Conservation (phyloP, 2,113 vertebrate genomes). For the Proterorhinus semilunaris region DNA sequence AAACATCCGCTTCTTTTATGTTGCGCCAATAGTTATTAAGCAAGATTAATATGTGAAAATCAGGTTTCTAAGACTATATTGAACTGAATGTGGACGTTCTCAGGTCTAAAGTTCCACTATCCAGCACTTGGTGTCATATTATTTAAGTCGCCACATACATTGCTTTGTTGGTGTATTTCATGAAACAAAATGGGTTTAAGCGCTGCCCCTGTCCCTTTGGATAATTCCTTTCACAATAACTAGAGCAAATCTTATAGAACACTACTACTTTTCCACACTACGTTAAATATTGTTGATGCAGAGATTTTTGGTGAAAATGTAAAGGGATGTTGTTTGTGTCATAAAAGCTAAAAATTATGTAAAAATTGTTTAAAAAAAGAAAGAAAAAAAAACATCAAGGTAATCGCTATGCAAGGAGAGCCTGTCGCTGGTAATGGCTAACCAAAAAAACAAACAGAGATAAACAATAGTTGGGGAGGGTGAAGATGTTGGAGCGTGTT, state of each 20-base stretch:
- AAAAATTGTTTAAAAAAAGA: constrained; percentile 7
- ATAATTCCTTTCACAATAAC: not conserved
- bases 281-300: not conserved
- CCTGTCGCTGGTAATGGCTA: constrained; percentile 47
- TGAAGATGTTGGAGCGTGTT: not conserved
- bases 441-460: constrained; percentile 48
- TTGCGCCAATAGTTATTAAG: not conserved
- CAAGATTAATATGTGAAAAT: not conserved
- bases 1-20: not conserved
- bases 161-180: not conserved
- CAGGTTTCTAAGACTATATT: not conserved
- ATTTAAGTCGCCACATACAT: not conserved
- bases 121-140: not conserved
- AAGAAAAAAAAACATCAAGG: constrained; percentile 4
- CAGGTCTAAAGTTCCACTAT: not conserved
- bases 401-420: constrained; percentile 66
- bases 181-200: not conserved
- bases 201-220: not conserved
- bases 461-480: not conserved
- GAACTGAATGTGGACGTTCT: not conserved
- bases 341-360: constrained; percentile 27
- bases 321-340: constrained; percentile 1
- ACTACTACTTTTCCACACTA: not conserved
- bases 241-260: not conserved
- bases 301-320: not conserved